Evolutionary conservation across 2,888 invertebrate species (phyloP), one percentile per base, ranked within the genome.

Genomic region (Chelonus formosanus): DNA sequence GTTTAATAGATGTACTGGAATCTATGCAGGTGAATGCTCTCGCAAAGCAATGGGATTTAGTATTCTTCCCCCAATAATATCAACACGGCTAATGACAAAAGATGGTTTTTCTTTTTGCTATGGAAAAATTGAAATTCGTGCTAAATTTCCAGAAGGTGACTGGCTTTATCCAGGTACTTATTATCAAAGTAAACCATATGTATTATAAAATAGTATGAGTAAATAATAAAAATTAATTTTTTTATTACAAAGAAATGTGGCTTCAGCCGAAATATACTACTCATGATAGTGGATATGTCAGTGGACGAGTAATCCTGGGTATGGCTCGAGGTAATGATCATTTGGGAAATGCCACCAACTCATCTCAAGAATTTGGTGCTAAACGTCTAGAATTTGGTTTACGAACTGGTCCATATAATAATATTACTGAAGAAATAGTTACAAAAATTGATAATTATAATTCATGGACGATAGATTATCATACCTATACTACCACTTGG

Each of bases 121-220:
- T 70, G 88, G 87, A 52, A 84, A 80, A 73, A 80, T 88, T 20
- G 86, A 87, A 74, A 81, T 88, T 35, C 83, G 80, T 60, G 88
- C 87, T 0, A 87, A 86, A 76, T 80, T 88, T 60, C 87, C 88
- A 1, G 71, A 77, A 48, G 88, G 88, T 36, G 87, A 88, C 74
- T 88, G 88, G 88, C 78, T 88, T 31, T 86, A 85, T 80, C 87
- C 88, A 75, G 85, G 88, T 88, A 78, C 5, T 40, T 32, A 40
- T 20, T 53, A 31, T 67, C 32, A 10, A 56, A 55, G 47, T 62
- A 40, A 1, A 40, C 40, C 6, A 5, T 40, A 5, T 40, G 4
- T 6, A 6, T 40, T 1, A 40, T 6, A 3, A 40, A 40, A 40
- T 40, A 2, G 4, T 40, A 3, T 40, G 1, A 3, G 3, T 40